Evolutionary conservation across 2,113 vertebrate species (phyloP).

Genomic region (Oplegnathus fasciatus): DNA sequence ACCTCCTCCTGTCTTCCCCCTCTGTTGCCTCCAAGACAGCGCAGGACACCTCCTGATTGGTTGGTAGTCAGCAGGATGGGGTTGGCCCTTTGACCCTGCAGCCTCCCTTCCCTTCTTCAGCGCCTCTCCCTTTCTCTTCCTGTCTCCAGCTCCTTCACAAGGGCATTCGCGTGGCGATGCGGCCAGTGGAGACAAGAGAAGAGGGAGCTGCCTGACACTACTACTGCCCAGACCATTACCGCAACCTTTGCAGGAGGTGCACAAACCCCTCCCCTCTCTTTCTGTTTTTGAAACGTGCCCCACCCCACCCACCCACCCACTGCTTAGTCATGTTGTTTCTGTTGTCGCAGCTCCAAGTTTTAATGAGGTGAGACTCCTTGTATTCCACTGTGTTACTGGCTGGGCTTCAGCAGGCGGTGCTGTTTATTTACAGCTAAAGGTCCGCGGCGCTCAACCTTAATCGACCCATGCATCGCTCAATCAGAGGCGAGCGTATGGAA

Average conservation of each 20-base stretch:
- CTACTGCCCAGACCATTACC: conserved; percentile 36
- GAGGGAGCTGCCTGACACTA: conserved; percentile 14
- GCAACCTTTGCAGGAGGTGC: conserved; percentile 19
- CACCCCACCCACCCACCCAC: conserved; percentile 33
- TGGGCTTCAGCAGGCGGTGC: conserved; percentile 56
- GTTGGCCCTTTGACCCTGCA: conserved; percentile 78
- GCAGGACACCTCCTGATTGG: conserved; percentile 79
- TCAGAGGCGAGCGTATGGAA: conserved; percentile 35
- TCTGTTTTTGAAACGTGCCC: conserved; percentile 35
- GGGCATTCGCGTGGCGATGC: conserved; percentile 67
- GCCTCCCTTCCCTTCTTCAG: conserved; percentile 46
- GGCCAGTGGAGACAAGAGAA: conserved; percentile 35
- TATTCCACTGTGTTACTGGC: conserved; percentile 48
- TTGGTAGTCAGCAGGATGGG: conserved; percentile 80
- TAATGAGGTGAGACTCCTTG: conserved; percentile 77
- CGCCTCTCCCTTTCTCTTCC: conserved; percentile 39
- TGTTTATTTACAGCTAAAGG: conserved; percentile 69
- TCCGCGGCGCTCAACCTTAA: conserved; percentile 52
- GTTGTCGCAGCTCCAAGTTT: conserved; percentile 73
- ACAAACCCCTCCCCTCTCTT: conserved; percentile 20
- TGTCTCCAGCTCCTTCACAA: conserved; percentile 73
- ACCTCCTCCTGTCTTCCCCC: conserved; percentile 49
- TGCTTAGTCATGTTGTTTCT: conserved; percentile 80
- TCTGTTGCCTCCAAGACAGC: conserved; percentile 75
- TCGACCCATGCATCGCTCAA: conserved; percentile 52